A percentile compares a stretch with the other conserved stretches of the same genome.
Evolutionary conservation across 1,140 invertebrate species (phyloP).

Genomic region (Oreohelix idahoensis): DNA sequence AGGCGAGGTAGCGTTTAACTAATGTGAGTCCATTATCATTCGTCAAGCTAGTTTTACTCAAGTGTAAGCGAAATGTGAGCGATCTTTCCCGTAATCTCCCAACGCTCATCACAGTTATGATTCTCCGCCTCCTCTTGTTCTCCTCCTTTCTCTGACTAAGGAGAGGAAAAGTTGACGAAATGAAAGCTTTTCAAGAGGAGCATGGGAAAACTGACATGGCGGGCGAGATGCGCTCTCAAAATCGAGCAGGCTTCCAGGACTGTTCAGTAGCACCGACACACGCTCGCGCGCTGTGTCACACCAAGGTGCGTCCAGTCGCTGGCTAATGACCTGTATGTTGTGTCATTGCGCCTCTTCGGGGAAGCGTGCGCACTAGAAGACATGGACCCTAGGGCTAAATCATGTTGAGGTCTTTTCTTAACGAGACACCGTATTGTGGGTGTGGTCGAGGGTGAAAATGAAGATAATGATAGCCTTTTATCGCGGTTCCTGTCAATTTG

Average conservation of each 20-base stretch:
- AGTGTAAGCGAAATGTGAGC: not conserved
- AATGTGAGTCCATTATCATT: constrained; percentile 30
- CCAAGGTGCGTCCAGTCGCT: constrained; percentile 7
- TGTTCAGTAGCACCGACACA: too few species aligned
- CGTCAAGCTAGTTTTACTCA: constrained; percentile 31
- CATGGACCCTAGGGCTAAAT: constrained; percentile 13
- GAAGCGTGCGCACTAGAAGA: not conserved
- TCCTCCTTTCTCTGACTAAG: not conserved
- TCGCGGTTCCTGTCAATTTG: constrained; percentile 6
- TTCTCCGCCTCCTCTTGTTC: not conserved
- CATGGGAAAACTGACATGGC: not conserved
- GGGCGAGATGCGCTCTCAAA: not conserved
- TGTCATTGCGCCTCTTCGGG: not conserved
- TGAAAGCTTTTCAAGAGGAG: not conserved
- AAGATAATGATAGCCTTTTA: constrained; percentile 34
- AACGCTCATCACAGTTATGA: not conserved
- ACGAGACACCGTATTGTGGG: not conserved
- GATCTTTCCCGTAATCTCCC: constrained; percentile 8
- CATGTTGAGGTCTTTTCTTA: constrained; percentile 16
- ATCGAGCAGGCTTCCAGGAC: not conserved
- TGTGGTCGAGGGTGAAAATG: not conserved
- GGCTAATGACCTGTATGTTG: constrained; percentile 30
- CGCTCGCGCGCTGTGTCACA: constrained; percentile 3
- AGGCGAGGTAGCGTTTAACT: constrained; percentile 28
- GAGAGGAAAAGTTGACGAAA: not conserved